These are phyloP conservation scores for Eledone cirrhosa DNA, from an alignment of 2,888 invertebrate genomes.

Conservation along the genomic window DNA sequence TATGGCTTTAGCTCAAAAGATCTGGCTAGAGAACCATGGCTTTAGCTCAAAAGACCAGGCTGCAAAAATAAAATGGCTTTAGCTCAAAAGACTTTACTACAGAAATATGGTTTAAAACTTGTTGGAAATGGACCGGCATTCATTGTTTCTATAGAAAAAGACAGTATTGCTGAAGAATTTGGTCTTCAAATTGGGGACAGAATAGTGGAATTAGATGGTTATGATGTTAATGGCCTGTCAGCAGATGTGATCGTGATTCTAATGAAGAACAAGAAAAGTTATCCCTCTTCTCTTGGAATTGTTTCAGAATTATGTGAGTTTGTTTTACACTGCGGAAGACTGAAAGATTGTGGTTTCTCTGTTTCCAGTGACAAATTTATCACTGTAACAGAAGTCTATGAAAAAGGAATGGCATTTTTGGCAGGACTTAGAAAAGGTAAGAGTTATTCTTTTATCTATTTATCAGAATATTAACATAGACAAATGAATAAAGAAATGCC, in stretches of 20 bases:
- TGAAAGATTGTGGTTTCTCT: constrained; percentile 59
- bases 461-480: no score
- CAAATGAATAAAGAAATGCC: no score
- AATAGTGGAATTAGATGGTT: constrained; percentile 61
- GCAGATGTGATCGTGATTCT: constrained; percentile 53
- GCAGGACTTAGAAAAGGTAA: constrained; percentile 51
- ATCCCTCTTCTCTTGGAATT: constrained; percentile 61
- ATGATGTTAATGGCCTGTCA: constrained; percentile 60
- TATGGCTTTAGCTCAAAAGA: no score
- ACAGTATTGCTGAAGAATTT: constrained; percentile 58
- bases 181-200: constrained; percentile 63
- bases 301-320: constrained; percentile 56
- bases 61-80: constrained; percentile 9
- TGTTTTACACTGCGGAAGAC: constrained; percentile 46
- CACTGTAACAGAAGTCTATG: constrained; percentile 56
- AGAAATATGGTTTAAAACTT: constrained; percentile 62
- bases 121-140: constrained; percentile 63
- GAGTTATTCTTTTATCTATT: no score
- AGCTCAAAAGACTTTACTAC: constrained; percentile 54
- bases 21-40: no score
- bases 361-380: constrained; percentile 56
- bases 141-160: constrained; percentile 59
- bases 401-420: constrained; percentile 56
- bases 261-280: constrained; percentile 49
- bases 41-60: no score